Evolutionary conservation across 2,797 vertebrate species (phyloP), one percentile per base, ranked within the genome.

Genomic region (Rhinogobio ventralis): DNA sequence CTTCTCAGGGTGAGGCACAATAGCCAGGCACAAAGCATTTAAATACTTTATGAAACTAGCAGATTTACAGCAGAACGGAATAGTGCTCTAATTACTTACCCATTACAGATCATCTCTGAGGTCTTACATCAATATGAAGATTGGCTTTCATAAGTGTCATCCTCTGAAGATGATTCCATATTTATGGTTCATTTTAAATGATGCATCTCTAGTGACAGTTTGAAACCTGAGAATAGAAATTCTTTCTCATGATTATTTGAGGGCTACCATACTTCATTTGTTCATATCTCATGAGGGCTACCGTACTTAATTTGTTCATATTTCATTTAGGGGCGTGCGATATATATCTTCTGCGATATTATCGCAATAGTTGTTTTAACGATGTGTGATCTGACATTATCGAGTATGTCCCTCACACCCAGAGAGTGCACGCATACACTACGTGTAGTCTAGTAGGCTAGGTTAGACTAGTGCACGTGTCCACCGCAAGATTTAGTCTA

Each of bases 1-100:
- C 33, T 33, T 66, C 86, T 30, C 66, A 81, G 82, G 62, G 76
- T 79, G 76, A 67, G 23, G 23, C 75, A 82, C 74, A 82, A 78
- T 82, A 64, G 33, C 67, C 79, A 30, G 28, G 9, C 57, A 46
- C 39, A 53, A 10, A 79, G 39, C 45, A 79, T 62, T 83, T 46
- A 71, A 60, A 53, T 77, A 33, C 17, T 87, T 39, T 30, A 15
- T 66, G 71, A 66, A 75, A 74, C 30, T 19, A 82, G 3, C 23
- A 66, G 25, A 84, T 42, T 30, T 69, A 68, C n/a, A 13, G 60
- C 73, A 76, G 10, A 62, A 55, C 1, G 2, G 2, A 77, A 42
- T 33, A 45, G 19, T 30, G 28, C 20, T 84, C 55, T 25, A 69
- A 77, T 84, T 78, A 60, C 36, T 67, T 23, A 1, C 36, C 30